Conservation (phyloP, 2,113 vertebrate genomes). For the Scytalopus superciliaris region DNA sequence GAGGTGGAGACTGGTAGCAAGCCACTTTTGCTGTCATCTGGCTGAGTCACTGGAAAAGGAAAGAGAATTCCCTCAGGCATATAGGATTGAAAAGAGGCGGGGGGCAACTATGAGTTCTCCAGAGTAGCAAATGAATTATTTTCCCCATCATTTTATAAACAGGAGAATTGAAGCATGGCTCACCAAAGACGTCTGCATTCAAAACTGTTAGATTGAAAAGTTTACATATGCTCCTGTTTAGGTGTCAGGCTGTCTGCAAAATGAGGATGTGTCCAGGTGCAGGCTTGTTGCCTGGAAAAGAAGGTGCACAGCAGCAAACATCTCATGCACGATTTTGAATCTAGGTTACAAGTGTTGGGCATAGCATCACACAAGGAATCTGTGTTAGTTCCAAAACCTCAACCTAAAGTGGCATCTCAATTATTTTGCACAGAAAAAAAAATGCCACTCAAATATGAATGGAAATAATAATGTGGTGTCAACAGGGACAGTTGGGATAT, state of each 20-base stretch:
- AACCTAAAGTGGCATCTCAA: neutral
- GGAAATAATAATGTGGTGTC: neutral
- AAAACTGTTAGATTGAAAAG: neutral
- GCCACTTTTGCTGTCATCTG: neutral
- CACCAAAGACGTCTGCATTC: neutral
- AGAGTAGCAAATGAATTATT: neutral
- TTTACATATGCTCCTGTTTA: neutral
- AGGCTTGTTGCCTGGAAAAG: neutral
- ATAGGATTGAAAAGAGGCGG: neutral
- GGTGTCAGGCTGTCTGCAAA: neutral
- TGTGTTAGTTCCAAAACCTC: neutral
- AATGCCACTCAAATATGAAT: neutral
- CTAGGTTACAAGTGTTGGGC: accelerated
- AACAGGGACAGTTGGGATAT: neutral
- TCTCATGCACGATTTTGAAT: neutral
- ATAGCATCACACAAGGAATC: neutral
- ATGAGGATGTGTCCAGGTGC: neutral
- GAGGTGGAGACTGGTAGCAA: neutral
- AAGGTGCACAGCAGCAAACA: neutral
- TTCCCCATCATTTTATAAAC: neutral
- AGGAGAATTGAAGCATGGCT: neutral
- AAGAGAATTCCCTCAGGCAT: neutral
- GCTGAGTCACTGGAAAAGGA: neutral
- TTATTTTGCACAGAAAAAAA: neutral
- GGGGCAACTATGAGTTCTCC: neutral